Evolutionary conservation across 2,888 invertebrate genomes (phyloP), one percentile per base, ranked within the genome.

Genomic region (Stenolophus ochropezus): DNA sequence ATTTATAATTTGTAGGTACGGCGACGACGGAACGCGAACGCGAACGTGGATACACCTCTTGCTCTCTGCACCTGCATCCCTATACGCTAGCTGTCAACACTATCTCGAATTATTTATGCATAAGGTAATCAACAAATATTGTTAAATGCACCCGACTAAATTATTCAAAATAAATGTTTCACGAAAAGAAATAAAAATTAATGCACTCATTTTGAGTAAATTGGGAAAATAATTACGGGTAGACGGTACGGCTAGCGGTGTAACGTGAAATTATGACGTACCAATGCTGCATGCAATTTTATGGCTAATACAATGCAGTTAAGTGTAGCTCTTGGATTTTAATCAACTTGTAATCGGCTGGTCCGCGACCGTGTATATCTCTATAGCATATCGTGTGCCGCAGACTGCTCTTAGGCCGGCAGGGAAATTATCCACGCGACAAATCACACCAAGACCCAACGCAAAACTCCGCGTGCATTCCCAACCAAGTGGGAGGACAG

Each of bases 311-410:
- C 77, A 61, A 47, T 47, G 77, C 42, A 77, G 51, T 79, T 69
- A 58, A 81, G 33, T 81, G 75, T 71, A 75, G 49, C 75, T 75
- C 75, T 58, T 81, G 75, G 77, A 81, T 81, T 81, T 81, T 81
- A 81, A 81, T 81, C 81, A 65, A 74, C 69, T 27, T 69, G 53
- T 71, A 79, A 71, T 71, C 58, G 58, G 27, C 23, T 27, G 76
- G 53, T 18, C 18, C 53, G 25, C 49, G 27, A 18, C 20, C 79
- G 42, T 6, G 33, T 42, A 42, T 8, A 8, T 33, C 1, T 8
- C 2, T 33, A 42, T 11, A 11, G 33, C 11, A 42, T 42, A 42
- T 42, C 33, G 33, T 42, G 33, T 42, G 33, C 33, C 33, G 33
- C 33, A 42, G 51, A 51, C 51, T 51, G 14, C 14, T 25, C 23